Evolutionary conservation across 2,888 invertebrate species (phyloP).

Genomic region (Ischnus inquisitorius): DNA sequence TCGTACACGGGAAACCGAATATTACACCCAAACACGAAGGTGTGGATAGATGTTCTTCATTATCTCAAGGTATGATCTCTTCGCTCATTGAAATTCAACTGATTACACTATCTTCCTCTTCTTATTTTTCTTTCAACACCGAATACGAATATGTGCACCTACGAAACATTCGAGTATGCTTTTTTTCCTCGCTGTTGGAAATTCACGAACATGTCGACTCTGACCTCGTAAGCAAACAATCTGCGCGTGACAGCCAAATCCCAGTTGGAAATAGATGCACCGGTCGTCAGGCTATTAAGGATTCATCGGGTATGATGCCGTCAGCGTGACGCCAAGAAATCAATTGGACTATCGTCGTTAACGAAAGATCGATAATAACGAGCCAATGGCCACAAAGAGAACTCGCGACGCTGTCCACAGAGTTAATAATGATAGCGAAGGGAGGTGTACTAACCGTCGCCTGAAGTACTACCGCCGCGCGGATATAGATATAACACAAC

Average conservation of each 20-base stretch:
- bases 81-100: not conserved
- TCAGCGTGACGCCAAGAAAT: not conserved
- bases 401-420: slow-evolving; percentile 16
- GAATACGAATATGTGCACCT: not conserved
- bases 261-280: not conserved
- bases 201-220: not conserved
- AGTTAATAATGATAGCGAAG: slow-evolving; percentile 41
- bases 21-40: not conserved
- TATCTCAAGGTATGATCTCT: not conserved
- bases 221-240: not conserved
- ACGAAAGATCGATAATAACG: slow-evolving; percentile 10
- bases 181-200: not conserved
- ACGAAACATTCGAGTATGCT: too few species aligned
- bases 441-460: not conserved
- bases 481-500: slow-evolving; percentile 2
- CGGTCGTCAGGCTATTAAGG: not conserved
- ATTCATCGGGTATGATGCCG: not conserved
- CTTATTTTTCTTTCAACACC: not conserved
- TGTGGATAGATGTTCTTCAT: not conserved
- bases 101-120: not conserved
- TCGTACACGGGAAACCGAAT: not conserved
- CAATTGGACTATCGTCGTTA: slow-evolving; percentile 10
- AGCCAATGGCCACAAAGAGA: not conserved
- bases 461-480: not conserved
- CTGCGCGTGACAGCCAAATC: not conserved